Percentiles rank a stretch among this genome's conserved stretches.
Conservation (phyloP, 2,113 vertebrate species). For the Oenanthe melanoleuca region DNA sequence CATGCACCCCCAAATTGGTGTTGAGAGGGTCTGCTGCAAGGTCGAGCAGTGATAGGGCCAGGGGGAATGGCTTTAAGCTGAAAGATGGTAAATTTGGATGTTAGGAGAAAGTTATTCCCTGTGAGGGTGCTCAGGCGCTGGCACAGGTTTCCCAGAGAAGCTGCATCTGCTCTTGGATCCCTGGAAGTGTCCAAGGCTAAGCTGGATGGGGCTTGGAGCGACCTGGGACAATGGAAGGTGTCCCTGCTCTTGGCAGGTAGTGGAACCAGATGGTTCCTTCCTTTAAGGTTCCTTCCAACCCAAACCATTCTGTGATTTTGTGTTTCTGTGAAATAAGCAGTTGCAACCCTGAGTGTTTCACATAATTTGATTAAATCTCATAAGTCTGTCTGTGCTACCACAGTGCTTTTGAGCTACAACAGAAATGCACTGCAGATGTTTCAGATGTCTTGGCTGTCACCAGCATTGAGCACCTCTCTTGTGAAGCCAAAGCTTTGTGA, state of each 20-base stretch:
- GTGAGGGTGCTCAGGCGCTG: fast-evolving
- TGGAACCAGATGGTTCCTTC: neutral
- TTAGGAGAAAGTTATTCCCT: neutral
- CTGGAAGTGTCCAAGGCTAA: fast-evolving
- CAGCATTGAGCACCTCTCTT: neutral
- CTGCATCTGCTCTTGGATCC: neutral
- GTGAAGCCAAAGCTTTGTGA: neutral
- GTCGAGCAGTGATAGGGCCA: neutral
- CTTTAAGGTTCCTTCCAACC: neutral
- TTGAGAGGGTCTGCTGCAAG: neutral
- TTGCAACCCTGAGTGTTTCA: fast-evolving
- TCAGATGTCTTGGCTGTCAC: neutral
- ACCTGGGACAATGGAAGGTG: fast-evolving
- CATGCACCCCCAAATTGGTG: fast-evolving
- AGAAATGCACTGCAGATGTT: neutral
- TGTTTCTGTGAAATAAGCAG: neutral
- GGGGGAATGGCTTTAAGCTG: neutral
- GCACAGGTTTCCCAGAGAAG: fast-evolving
- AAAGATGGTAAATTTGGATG: neutral
- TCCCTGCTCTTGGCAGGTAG: neutral
- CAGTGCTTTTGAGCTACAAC: fast-evolving
- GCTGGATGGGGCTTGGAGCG: fast-evolving
- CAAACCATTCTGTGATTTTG: neutral
- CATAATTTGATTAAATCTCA: neutral
- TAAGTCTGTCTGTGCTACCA: neutral